A percentile compares a stretch with the other conserved stretches of the same genome.
These are phyloP conservation scores for Cephonodes hylas DNA, from an alignment of 2,888 invertebrate genomes.

Conservation along the genomic window DNA sequence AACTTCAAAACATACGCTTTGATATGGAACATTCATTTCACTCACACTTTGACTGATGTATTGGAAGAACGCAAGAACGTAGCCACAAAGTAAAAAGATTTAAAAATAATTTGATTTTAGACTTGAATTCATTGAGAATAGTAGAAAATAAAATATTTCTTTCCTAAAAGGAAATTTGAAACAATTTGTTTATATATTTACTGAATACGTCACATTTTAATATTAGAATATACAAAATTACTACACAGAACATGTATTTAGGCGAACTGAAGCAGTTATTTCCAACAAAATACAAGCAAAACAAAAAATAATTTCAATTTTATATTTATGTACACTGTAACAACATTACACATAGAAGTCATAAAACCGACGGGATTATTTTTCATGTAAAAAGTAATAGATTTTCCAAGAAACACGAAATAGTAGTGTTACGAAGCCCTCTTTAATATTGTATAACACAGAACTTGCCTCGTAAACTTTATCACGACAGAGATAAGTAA, in stretches of 20 bases:
- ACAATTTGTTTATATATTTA: too few species aligned
- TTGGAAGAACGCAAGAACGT: neutral
- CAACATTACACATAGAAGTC: neutral
- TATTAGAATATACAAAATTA: too few species aligned
- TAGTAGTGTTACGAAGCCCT: slow-evolving; percentile 29
- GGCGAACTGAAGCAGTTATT: too few species aligned
- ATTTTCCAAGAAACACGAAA: slow-evolving; percentile 39
- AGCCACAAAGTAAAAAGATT: neutral
- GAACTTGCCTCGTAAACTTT: slow-evolving; percentile 48
- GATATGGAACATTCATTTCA: neutral
- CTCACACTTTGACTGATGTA: neutral
- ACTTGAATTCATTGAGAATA: too few species aligned
- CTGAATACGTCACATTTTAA: too few species aligned
- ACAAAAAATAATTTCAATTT: neutral
- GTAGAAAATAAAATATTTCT: neutral
- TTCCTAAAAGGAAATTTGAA: neutral
- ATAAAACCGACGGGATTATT: neutral
- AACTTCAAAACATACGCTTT: neutral
- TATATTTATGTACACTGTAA: neutral
- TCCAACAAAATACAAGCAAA: neutral
- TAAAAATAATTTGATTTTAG: too few species aligned
- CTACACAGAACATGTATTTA: too few species aligned
- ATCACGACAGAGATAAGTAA: slow-evolving; percentile 23
- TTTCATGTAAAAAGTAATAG: slow-evolving; percentile 20
- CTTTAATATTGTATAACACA: slow-evolving; percentile 45